Evolutionary conservation across 2,888 invertebrate species (phyloP).

Genomic region (Dynastes maya): DNA sequence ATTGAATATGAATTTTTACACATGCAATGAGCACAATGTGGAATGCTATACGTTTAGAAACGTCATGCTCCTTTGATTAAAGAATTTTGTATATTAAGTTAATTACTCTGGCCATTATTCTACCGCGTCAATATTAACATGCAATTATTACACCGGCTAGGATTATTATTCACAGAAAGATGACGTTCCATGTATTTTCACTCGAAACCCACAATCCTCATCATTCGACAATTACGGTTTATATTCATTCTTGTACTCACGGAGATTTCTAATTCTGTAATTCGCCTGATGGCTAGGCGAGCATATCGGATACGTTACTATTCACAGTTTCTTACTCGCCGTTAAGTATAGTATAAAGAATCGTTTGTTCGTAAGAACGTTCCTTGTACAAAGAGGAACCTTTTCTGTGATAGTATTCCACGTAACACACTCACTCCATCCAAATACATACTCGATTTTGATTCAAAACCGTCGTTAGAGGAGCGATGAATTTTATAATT

Average conservation of each 20-base stretch:
- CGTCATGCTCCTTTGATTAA: no score
- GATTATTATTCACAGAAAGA: not conserved
- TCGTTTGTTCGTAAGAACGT: slow-evolving; percentile 1
- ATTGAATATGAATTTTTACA: no score
- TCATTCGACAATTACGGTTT: not conserved
- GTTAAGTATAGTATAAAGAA: slow-evolving; percentile 15
- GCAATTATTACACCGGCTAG: not conserved
- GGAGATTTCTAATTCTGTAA: slow-evolving; percentile 23
- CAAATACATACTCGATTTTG: slow-evolving; percentile 17
- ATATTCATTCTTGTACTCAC: slow-evolving; percentile 10
- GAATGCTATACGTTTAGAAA: no score
- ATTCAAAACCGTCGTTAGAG: not conserved
- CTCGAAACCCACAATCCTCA: not conserved
- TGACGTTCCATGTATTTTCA: slow-evolving; percentile 4
- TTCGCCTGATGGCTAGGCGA: not conserved
- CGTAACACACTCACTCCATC: not conserved
- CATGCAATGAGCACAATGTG: no score
- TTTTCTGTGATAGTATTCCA: slow-evolving; percentile 7
- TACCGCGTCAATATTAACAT: not conserved
- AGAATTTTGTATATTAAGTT: not conserved
- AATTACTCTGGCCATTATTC: not conserved
- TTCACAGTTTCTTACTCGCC: slow-evolving; percentile 1
- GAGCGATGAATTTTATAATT: slow-evolving; percentile 20
- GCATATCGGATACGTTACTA: not conserved
- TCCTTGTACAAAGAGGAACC: not conserved